phyloP scores from a whole-genome alignment of 2,888 invertebrate genomes.

The Prostheceraeus crozeri region DNA sequence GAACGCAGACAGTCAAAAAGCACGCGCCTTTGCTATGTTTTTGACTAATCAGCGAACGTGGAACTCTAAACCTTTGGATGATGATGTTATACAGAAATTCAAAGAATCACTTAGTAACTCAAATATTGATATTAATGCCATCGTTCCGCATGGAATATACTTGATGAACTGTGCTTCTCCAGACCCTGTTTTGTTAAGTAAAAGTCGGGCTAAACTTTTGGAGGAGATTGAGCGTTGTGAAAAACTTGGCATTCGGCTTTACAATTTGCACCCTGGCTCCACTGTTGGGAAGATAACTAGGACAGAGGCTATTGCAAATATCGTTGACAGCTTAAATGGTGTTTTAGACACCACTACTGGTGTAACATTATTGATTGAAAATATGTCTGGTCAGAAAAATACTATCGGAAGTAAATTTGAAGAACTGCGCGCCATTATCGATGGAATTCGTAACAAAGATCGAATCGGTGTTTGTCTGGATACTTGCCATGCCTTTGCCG shows the following conservation, averaged over 20 bases:
- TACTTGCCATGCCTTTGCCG: constrained; percentile 58
- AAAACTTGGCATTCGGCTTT: constrained; percentile 56
- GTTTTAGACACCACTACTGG: constrained; percentile 9
- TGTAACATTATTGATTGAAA: constrained; percentile 33
- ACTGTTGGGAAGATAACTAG: constrained; percentile 9
- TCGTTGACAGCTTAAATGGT: constrained; percentile 35
- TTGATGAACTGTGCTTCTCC: constrained; percentile 59
- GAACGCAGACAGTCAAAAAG: constrained; percentile 52
- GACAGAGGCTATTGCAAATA: constrained; percentile 20
- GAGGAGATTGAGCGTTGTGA: constrained; percentile 59
- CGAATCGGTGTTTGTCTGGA: constrained; percentile 58
- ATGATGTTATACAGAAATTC: constrained; percentile 48
- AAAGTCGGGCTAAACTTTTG: constrained; percentile 54
- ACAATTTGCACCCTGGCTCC: constrained; percentile 59
- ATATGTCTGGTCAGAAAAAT: constrained; percentile 41
- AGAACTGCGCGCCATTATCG: constrained; percentile 54
- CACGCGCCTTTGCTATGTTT: constrained; percentile 54
- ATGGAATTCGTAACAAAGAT: constrained; percentile 50
- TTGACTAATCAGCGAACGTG: constrained; percentile 53
- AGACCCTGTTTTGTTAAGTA: constrained; percentile 44
- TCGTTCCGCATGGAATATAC: constrained; percentile 57
- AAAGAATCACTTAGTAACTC: constrained; percentile 43
- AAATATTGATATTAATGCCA: constrained; percentile 49
- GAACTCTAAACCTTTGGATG: constrained; percentile 51
- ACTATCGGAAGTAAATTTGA: constrained; percentile 57